These are phyloP conservation scores for Polia nebulosa DNA, from an alignment of 2,888 invertebrate species.

Conservation along the genomic window DNA sequence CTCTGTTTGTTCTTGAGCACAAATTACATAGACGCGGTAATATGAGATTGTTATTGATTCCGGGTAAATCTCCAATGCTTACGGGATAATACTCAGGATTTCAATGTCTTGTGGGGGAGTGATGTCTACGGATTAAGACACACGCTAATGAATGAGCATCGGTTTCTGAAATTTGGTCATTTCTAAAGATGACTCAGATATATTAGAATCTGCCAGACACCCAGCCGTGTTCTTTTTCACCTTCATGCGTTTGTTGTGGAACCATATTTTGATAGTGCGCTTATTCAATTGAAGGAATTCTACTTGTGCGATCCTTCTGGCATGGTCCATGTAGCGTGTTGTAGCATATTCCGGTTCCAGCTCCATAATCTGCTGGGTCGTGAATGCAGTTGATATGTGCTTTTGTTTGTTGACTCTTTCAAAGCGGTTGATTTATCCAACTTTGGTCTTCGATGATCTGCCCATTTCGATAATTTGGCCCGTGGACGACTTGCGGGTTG, in stretches of 20 bases:
- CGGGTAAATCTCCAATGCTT: no score
- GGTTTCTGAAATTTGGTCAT: conserved; percentile 59
- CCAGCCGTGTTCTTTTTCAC: conserved; percentile 91
- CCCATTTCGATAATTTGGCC: no score
- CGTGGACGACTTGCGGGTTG: no score
- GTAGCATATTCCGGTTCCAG: conserved; percentile 94
- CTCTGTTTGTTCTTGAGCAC: no score
- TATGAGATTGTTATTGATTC: no score
- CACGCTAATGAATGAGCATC: conserved; percentile 68
- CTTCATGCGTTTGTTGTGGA: conserved; percentile 95
- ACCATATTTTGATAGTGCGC: conserved; percentile 94
- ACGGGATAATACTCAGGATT: no score
- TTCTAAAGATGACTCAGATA: conserved; percentile 74
- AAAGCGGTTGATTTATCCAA: conserved; percentile 95
- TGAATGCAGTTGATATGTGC: conserved; percentile 95
- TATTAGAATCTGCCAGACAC: conserved; percentile 73
- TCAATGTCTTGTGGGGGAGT: no score
- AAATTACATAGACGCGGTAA: no score
- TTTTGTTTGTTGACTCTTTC: conserved; percentile 86
- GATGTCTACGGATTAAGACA: no score
- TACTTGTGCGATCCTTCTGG: conserved; percentile 93
- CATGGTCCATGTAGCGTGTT: conserved; percentile 93
- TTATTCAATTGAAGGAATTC: conserved; percentile 74
- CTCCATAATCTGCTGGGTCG: conserved; percentile 93
- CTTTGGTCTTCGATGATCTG: no score